Conservation (phyloP, 2,113 vertebrate genomes). For the Eudyptes chrysolophus region DNA sequence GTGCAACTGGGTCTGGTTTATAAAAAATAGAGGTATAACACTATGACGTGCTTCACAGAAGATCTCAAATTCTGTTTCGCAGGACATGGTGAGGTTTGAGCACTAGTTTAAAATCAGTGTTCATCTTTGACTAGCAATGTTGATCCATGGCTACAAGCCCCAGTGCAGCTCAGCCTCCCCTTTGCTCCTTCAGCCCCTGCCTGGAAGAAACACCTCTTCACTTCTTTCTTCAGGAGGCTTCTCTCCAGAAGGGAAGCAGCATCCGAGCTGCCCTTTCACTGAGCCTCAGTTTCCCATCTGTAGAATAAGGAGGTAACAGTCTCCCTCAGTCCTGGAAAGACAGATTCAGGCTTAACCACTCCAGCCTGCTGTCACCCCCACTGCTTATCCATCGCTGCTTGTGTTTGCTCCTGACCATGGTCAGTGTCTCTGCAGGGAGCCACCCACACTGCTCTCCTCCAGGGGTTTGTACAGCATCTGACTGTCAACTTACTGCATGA, state of each 20-base stretch:
- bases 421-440: not conserved
- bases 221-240: not conserved
- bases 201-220: not conserved
- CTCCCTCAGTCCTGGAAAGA: not conserved
- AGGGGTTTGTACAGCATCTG: not conserved
- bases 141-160: not conserved
- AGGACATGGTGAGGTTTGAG: not conserved
- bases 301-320: not conserved
- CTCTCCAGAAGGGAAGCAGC: not conserved
- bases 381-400: not conserved
- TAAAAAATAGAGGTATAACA: not conserved
- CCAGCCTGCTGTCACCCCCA: not conserved
- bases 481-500: not conserved
- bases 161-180: not conserved
- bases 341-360: not conserved
- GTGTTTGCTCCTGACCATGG: not conserved
- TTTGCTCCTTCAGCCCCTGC: not conserved
- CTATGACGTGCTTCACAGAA: not conserved
- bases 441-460: not conserved
- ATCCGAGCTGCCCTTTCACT: not conserved
- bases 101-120: not conserved
- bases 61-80: not conserved
- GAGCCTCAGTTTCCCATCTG: not conserved
- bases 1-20: not conserved
- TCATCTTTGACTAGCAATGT: not conserved